Evolutionary conservation across 2,888 invertebrate species (phyloP), one percentile per base, ranked within the genome.

Genomic region (Tholera decimalis): DNA sequence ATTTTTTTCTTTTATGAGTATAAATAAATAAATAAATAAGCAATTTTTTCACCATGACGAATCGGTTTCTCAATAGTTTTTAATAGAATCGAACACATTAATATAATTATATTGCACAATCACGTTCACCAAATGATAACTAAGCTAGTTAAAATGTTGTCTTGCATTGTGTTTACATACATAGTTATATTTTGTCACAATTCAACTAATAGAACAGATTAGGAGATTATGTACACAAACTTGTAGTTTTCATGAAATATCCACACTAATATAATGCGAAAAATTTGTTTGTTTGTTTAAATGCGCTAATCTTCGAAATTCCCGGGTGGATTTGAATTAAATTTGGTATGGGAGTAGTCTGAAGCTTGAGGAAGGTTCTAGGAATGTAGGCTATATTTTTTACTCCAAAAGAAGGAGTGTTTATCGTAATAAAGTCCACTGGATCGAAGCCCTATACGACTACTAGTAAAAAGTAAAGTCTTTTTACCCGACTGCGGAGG

Each of bases 101-200:
- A 35, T 6, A 43, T 3, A 13, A 50, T n/a, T 35, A 15, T 58
- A 20, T 44, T 50, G 3, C 50, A 13, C 13, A 60, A 50, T 37
- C 8, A 22, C n/a, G 35, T n/a, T 22, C 15, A 51, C 43, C 13
- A 20, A 22, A 15, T n/a, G 13, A 26, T 13, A 20, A 33, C 11
- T 11, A 33, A 41, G 26, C 11, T 11, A 33, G 33, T 11, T 18
- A 15, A 59, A 41, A 44, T 24, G 28, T 43, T 50, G 68, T 68
- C 49, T 44, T 4, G 30, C 4, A 5, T 50, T 30, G 13, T n/a
- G 1, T 56, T 62, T 15, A 53, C 18, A 11, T 18, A n/a, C n/a
- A n/a, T n/a, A n/a, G n/a, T n/a, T n/a, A 24, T 28, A 35, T 28
- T 46, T 20, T n/a, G 7, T 24, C 15, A 49, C 11, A 7, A 68